Evolutionary conservation across 2,113 vertebrate genomes (phyloP).

Genomic region (Cyanoramphus novaezelandiae): DNA sequence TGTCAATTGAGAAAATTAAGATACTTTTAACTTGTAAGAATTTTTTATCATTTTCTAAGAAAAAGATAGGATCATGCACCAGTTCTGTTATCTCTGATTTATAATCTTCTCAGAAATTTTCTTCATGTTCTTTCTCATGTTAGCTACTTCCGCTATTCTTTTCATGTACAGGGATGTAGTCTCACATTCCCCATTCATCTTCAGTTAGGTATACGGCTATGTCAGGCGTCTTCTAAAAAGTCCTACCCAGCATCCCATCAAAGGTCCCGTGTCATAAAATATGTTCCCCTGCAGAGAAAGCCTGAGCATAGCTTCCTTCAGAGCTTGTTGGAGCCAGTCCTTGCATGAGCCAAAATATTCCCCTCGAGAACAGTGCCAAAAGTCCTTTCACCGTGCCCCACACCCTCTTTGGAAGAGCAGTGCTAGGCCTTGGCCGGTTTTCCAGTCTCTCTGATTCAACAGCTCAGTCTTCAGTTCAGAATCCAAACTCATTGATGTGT

Average conservation of each 20-base stretch:
- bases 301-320: conserved; percentile 16
- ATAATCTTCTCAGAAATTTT: background rate
- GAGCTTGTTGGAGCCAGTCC: background rate
- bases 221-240: background rate
- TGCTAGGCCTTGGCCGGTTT: background rate
- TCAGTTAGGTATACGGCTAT: background rate
- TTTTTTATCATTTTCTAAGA: background rate
- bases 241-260: background rate
- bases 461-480: background rate
- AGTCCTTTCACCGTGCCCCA: background rate
- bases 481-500: background rate
- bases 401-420: background rate
- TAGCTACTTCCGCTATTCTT: background rate
- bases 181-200: background rate
- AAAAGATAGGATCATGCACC: background rate
- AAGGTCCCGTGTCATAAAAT: background rate
- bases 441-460: background rate
- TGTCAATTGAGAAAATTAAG: background rate
- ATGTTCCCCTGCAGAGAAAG: background rate
- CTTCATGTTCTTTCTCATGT: background rate
- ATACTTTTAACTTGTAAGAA: background rate
- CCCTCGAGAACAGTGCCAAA: background rate
- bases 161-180: background rate
- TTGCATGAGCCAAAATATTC: conserved; percentile 14
- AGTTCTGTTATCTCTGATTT: background rate